Percentiles rank a stretch among this genome's conserved stretches.
Evolutionary conservation across 2,113 vertebrate species (phyloP).

Genomic region (Cardinalis cardinalis): DNA sequence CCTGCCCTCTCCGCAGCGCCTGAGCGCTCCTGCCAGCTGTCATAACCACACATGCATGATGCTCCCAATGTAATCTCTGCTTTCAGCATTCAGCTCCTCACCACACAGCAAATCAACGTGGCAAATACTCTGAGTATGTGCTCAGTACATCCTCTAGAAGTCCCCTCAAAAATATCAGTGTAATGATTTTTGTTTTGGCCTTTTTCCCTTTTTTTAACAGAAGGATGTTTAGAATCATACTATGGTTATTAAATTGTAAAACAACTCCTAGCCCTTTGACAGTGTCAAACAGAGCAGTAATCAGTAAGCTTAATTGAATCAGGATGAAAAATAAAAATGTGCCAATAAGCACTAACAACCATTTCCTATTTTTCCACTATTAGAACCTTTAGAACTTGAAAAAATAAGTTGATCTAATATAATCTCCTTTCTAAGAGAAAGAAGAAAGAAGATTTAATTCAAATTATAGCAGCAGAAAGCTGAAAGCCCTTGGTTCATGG

Average conservation of each 20-base stretch:
- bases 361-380: background rate
- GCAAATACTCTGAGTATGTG: background rate
- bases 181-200: background rate
- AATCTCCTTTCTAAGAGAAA: background rate
- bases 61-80: background rate
- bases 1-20: background rate
- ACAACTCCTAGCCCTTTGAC: background rate
- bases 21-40: conserved; percentile 24
- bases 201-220: background rate
- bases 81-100: conserved; percentile 7
- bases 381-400: background rate
- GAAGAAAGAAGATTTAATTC: background rate
- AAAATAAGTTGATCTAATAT: background rate
- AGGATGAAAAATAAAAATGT: background rate
- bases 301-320: conserved; percentile 13
- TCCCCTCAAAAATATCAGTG: background rate
- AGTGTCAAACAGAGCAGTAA: background rate
- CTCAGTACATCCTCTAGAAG: background rate
- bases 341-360: background rate
- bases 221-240: background rate
- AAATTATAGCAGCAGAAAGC: background rate
- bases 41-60: background rate
- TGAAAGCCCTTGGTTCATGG: background rate
- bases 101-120: background rate
- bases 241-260: background rate